These are phyloP conservation scores for Cydia strobilella DNA, from an alignment of 1,140 invertebrate genomes.

Conservation along the genomic window DNA sequence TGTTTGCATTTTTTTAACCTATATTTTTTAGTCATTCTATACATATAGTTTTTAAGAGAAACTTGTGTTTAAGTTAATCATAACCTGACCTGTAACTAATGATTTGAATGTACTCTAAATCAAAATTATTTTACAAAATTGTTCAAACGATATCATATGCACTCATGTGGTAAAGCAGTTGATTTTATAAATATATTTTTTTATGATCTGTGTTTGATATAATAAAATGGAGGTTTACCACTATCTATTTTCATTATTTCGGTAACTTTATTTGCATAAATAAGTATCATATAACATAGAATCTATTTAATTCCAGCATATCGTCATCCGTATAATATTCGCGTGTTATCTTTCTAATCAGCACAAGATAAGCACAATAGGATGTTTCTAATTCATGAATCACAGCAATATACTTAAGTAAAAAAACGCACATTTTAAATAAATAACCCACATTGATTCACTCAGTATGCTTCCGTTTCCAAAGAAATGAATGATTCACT, in stretches of 20 bases:
- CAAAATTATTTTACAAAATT: too few relatives aligned
- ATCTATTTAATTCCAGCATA: neutral
- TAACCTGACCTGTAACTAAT: too few relatives aligned
- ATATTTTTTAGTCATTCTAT: too few relatives aligned
- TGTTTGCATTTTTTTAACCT: too few relatives aligned
- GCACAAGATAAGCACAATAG: conserved; percentile 19
- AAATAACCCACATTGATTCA: conserved; percentile 33
- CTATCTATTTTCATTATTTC: neutral
- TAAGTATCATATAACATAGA: neutral
- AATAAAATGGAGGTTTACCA: neutral
- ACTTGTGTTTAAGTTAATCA: too few relatives aligned
- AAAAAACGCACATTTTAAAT: conserved; percentile 10
- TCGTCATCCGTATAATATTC: conserved; percentile 14
- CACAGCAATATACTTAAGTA: neutral
- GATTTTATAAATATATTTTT: too few relatives aligned
- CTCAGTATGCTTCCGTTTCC: conserved; percentile 33
- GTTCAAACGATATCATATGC: too few relatives aligned
- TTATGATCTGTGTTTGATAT: too few relatives aligned
- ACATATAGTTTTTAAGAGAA: too few relatives aligned
- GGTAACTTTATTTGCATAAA: neutral
- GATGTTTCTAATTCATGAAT: conserved; percentile 1
- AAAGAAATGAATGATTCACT: conserved; percentile 35
- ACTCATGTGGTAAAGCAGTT: too few relatives aligned
- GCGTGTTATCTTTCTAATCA: conserved; percentile 5
- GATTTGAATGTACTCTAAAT: too few relatives aligned